Percentiles rank a stretch among this genome's conserved stretches.
These are phyloP conservation scores for Pelosia muscerda DNA, from an alignment of 2,888 invertebrate species.

Conservation along the genomic window DNA sequence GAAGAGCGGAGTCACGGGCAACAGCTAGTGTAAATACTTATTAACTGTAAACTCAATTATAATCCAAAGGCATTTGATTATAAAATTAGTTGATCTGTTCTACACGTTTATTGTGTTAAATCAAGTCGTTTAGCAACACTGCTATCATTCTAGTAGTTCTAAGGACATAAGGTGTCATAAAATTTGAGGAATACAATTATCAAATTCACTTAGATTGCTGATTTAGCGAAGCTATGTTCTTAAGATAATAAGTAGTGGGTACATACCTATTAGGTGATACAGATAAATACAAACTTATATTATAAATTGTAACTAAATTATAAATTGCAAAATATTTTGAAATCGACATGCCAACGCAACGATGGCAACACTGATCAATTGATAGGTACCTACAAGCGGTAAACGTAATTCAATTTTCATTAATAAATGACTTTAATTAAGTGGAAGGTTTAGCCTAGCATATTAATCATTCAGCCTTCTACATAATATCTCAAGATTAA, in stretches of 20 bases:
- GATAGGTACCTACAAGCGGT: slow-evolving; percentile 2
- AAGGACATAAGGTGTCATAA: no score
- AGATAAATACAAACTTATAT: background rate
- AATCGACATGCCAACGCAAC: background rate
- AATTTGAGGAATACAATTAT: no score
- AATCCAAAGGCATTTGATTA: slow-evolving; percentile 34
- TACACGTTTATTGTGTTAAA: slow-evolving; percentile 45
- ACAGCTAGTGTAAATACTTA: no score
- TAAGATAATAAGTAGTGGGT: background rate
- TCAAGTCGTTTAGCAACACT: slow-evolving; percentile 31
- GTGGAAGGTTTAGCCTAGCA: slow-evolving; percentile 25
- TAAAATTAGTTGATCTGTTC: slow-evolving; percentile 42
- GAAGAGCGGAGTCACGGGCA: no score
- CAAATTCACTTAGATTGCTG: no score
- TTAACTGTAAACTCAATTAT: slow-evolving; percentile 19
- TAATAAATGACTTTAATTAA: slow-evolving; percentile 33
- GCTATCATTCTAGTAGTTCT: no score
- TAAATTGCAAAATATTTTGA: background rate
- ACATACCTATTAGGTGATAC: no score
- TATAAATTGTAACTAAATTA: background rate
- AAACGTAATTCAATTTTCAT: slow-evolving; percentile 31
- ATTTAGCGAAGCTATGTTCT: no score
- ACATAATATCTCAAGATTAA: slow-evolving; percentile 31
- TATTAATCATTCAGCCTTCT: slow-evolving; percentile 29
- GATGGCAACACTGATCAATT: slow-evolving; percentile 18